A percentile compares a stretch with the other conserved stretches of the same genome.
Evolutionary conservation across 2,113 vertebrate genomes (phyloP).

Genomic region (Coregonus clupeaformis): DNA sequence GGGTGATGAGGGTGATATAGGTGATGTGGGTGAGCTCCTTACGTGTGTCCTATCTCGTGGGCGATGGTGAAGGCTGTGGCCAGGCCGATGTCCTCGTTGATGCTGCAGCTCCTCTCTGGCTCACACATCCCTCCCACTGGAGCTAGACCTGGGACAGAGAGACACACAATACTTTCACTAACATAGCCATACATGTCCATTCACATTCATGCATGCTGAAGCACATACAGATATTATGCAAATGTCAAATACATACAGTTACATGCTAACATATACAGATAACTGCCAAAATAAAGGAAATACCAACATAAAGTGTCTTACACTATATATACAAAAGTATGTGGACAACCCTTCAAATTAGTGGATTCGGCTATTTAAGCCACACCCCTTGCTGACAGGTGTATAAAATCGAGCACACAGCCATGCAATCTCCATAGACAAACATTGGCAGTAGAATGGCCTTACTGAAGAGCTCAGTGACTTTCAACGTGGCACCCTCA

Average conservation of each 20-base stretch:
- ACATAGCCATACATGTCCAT: constrained; percentile 6
- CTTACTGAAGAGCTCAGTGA: too few species aligned
- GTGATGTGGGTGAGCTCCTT: constrained; percentile 58
- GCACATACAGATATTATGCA: constrained; percentile 9
- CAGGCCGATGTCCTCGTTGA: constrained; percentile 97
- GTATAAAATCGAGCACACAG: too few species aligned
- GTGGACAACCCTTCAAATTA: too few species aligned
- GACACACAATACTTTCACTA: constrained; percentile 23
- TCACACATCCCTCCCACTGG: constrained; percentile 98
- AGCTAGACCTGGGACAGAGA: constrained; percentile 81
- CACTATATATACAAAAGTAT: too few species aligned
- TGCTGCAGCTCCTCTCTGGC: constrained; percentile 94
- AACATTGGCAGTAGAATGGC: too few species aligned
- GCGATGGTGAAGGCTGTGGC: constrained; percentile 98
- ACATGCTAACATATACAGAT: too few species aligned
- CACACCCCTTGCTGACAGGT: too few species aligned
- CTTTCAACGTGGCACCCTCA: too few species aligned
- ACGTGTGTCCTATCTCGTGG: constrained; percentile 99
- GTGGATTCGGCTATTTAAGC: too few species aligned
- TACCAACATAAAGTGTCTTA: too few species aligned
- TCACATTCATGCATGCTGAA: neutral
- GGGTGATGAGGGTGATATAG: neutral
- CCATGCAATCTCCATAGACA: too few species aligned
- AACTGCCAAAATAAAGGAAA: too few species aligned
- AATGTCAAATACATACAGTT: constrained; percentile 12